Evolutionary conservation across 1,140 invertebrate species (phyloP), one percentile per base, ranked within the genome.

Genomic region (Apocrypta bakeri): DNA sequence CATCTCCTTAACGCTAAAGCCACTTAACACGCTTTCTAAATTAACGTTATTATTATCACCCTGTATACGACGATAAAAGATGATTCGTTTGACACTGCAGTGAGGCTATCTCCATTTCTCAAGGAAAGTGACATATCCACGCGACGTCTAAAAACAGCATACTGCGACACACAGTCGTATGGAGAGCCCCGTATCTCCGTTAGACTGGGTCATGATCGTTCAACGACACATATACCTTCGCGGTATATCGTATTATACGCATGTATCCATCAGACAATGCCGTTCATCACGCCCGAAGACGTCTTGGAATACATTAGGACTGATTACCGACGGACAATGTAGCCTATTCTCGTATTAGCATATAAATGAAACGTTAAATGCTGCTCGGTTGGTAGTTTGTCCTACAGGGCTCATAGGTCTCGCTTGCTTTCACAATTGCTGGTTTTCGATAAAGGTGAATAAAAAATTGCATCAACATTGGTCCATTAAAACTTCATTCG

Each of bases 281-380:
- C 12, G 68, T 71, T 71, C 31, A 71, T 71, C 68, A 71, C 68
- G 68, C 68, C 27, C 17, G 61, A 72, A 80, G 68, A 72, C 27
- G 37, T 80, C 31, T 61, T n/a, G 42, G 25, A 48, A 56, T 48
- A 71, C 68, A 71, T 71, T 37, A 71, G 68, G 68, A 71, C 68
- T 71, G 68, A 71, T 71, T 71, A 71, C 68, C 31, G 31, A 21
- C 68, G 31, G 29, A 71, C 68, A 71, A 71, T 71, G 68, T 37
- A 71, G 68, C 31, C 68, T 31, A 8, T 31, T 11, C 31, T 8
- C 29, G 27, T 37, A 79, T 83, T 83, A 74, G 82, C 82, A 83
- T 83, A 83, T 83, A 79, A 83, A 83, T 83, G 40, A 83, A 71
- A 73, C 69, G 76, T 66, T 81, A 64, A 81, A 81, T 48, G 72